Conservation (phyloP, 23 tunicate genomes). For the Trididemnum nubilum region DNA sequence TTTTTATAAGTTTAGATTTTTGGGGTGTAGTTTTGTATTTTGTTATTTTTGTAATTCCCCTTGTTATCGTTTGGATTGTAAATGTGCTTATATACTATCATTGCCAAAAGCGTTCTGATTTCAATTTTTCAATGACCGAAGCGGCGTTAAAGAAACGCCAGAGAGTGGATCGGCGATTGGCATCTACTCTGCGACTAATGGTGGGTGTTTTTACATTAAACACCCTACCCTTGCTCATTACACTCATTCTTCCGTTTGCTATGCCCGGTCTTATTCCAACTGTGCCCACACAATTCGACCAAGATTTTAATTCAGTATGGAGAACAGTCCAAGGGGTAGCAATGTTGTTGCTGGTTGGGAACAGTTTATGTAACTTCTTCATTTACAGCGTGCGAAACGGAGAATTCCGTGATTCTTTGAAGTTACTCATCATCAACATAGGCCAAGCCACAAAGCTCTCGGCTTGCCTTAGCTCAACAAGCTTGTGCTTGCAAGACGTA, state of each 20-base stretch:
- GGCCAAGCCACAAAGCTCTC: background rate
- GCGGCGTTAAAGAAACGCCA: no score
- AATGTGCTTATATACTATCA: no score
- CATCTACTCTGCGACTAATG: constrained; percentile 2
- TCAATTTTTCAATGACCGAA: no score
- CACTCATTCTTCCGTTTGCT: background rate
- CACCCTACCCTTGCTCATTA: background rate
- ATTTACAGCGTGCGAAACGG: no score
- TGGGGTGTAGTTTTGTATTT: background rate
- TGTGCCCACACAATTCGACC: background rate
- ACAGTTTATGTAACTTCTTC: no score
- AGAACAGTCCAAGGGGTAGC: background rate
- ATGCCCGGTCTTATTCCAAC: no score
- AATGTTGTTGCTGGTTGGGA: background rate
- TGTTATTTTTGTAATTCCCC: no score
- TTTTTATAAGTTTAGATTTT: background rate
- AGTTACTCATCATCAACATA: background rate
- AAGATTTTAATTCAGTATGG: background rate
- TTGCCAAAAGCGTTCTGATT: no score
- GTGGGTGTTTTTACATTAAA: constrained; percentile 25
- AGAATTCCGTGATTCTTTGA: background rate
- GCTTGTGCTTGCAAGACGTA: no score
- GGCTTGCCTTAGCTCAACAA: no score
- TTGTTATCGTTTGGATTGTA: no score
- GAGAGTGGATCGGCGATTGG: constrained; percentile 15